Base-by-base conservation (phyloP, 2,797 vertebrate species). In the Todus mexicanus region DNA sequence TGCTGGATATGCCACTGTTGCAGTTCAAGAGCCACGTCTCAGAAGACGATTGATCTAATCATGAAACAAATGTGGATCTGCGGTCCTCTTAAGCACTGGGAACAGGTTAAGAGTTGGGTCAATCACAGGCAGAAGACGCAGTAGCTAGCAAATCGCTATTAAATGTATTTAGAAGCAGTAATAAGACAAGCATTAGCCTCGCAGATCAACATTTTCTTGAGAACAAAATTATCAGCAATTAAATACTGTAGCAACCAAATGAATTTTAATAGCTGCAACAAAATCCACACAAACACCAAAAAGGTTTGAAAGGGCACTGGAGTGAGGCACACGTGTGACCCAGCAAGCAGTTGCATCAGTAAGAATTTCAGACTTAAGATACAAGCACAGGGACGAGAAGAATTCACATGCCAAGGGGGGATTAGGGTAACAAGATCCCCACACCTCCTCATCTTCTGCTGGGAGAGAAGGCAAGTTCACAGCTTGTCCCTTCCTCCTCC, bases 351-450 rank as follows among this genome's bases (percentile, higher is more conserved):
- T 45, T 75, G 66, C 37, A 35, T 82, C 76, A 45, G 42, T n/a
- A 83, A 65, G 57, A 84, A 73, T 82, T 92, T 80, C 83, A 92
- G 77, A 59, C 31, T 88, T 50, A 56, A 69, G 48, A 83, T 19
- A 51, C 15, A 22, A 76, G 21, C 5, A 31, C 26, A 47, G 2
- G 7, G 71, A 66, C 68, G 69, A 54, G 78, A 83, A 79, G 74
- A 84, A 95, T 93, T 83, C 89, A 73, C 56, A 38, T 1, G 10
- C 54, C 73, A 87, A 84, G 61, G 17, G n/a, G 26, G 61, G 56
- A 87, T 92, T 89, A 94, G 43, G 43, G 87, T 88, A 95, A 91
- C 45, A 38, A 74, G 84, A 93, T 92, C 50, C 84, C 71, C 84
- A 56, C 7, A 59, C 35, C 57, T 88, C 80, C n/a, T 22, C 51